Evolutionary conservation across 2,797 vertebrate species (phyloP).

Genomic region (Mormyrops attenuatus): DNA sequence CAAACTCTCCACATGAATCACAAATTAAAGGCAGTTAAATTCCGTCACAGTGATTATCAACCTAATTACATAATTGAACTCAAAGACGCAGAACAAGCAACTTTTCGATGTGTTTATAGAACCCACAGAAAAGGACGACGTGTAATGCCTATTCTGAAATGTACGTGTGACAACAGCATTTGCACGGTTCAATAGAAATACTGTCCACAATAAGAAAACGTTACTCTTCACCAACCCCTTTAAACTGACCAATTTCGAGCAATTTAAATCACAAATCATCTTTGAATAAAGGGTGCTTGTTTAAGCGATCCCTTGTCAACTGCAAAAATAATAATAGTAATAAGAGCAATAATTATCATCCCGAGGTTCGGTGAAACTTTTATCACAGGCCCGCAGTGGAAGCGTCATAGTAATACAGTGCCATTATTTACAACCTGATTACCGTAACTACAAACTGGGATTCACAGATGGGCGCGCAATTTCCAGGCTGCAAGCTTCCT

Average conservation of each 20-base stretch:
- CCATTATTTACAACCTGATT: constrained; percentile 69
- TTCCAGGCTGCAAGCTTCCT: constrained; percentile 1
- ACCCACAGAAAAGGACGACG: constrained; percentile 46
- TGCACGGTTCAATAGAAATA: constrained; percentile 66
- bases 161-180: constrained; percentile 54
- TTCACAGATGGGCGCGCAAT: constrained; percentile 32
- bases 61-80: constrained; percentile 56
- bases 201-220: constrained; percentile 59
- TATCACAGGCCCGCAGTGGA: constrained; percentile 68
- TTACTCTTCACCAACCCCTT: constrained; percentile 46
- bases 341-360: constrained; percentile 77
- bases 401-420: constrained; percentile 69
- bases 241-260: constrained; percentile 70
- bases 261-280: constrained; percentile 71
- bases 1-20: constrained; percentile 56
- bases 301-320: constrained; percentile 68
- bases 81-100: constrained; percentile 45
- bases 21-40: constrained; percentile 56
- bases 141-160: constrained; percentile 41
- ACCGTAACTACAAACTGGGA: constrained; percentile 64
- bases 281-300: constrained; percentile 56
- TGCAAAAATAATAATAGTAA: constrained; percentile 71
- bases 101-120: constrained; percentile 48
- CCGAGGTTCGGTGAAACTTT: constrained; percentile 69
- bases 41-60: constrained; percentile 57